These are phyloP conservation scores for Crocidura indochinensis DNA, from an alignment of 2,797 vertebrate genomes.

Conservation along the genomic window DNA sequence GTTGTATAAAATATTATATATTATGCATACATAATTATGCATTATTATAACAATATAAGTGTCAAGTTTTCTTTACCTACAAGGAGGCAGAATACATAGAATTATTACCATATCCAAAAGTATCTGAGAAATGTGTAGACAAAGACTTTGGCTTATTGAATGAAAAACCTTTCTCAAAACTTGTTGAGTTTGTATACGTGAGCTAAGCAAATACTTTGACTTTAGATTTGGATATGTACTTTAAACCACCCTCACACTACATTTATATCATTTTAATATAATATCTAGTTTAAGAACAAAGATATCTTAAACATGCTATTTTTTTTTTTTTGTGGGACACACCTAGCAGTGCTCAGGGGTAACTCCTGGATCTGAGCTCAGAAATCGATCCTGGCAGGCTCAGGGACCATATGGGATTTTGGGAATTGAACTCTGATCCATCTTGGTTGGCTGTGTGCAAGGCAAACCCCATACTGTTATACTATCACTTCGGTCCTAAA, in stretches of 20 bases:
- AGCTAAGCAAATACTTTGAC: not conserved
- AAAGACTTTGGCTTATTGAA: not conserved
- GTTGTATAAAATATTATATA: too few relatives aligned
- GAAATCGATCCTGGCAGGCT: too few relatives aligned
- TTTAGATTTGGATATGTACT: conserved; percentile 32
- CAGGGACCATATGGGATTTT: too few relatives aligned
- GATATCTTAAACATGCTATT: not conserved
- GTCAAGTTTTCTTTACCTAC: conserved; percentile 16
- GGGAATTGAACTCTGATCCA: too few relatives aligned
- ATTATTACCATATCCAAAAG: conserved; percentile 13
- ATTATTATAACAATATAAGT: conserved; percentile 52
- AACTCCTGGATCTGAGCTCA: too few relatives aligned
- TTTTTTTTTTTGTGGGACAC: not conserved
- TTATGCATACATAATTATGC: too few relatives aligned
- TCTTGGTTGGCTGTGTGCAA: too few relatives aligned
- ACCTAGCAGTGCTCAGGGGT: too few relatives aligned
- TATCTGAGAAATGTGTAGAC: not conserved
- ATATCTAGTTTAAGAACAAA: conserved; percentile 1
- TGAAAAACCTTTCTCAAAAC: conserved; percentile 5
- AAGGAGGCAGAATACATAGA: conserved; percentile 11
- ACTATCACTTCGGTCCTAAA: not conserved
- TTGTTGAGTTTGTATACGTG: not conserved
- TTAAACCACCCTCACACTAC: conserved; percentile 14
- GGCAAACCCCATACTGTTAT: too few relatives aligned
- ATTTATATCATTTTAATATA: conserved; percentile 23